Evolutionary conservation across 1,140 invertebrate genomes (phyloP).

Genomic region (Sycophaga agraensis): DNA sequence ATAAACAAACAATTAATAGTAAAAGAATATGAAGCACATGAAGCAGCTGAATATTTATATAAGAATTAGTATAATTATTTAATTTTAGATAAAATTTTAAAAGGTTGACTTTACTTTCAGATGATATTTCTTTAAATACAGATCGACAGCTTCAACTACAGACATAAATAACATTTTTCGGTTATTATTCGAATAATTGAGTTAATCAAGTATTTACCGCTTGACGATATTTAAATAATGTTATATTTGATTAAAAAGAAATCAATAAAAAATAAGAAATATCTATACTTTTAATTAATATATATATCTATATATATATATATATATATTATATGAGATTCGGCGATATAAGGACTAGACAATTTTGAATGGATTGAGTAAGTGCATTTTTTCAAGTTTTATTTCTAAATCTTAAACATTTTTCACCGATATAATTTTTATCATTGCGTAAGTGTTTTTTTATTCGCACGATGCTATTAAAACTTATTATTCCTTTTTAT

Average conservation of each 20-base stretch:
- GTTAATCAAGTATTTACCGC: constrained; percentile 38
- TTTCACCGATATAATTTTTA: not conserved
- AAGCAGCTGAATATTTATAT: constrained; percentile 10
- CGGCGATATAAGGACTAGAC: constrained; percentile 37
- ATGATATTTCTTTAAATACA: not conserved
- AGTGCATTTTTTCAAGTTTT: no score
- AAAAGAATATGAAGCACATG: no score
- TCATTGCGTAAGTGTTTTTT: not conserved
- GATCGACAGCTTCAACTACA: not conserved
- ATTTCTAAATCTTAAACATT: constrained; percentile 25
- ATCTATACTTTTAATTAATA: constrained; percentile 2
- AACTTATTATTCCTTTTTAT: not conserved
- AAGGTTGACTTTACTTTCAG: not conserved
- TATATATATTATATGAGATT: constrained; percentile 15
- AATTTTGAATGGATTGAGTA: constrained; percentile 43
- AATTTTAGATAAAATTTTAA: constrained; percentile 9
- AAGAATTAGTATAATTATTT: not conserved
- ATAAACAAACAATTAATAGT: no score
- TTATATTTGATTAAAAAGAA: no score
- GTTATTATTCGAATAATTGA: constrained; percentile 2
- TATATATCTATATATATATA: no score
- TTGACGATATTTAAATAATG: no score
- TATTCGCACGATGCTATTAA: not conserved
- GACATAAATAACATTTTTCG: constrained; percentile 9
- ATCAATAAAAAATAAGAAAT: not conserved